Base-by-base conservation (phyloP, 2,113 vertebrate species). In the Zeus faber region DNA sequence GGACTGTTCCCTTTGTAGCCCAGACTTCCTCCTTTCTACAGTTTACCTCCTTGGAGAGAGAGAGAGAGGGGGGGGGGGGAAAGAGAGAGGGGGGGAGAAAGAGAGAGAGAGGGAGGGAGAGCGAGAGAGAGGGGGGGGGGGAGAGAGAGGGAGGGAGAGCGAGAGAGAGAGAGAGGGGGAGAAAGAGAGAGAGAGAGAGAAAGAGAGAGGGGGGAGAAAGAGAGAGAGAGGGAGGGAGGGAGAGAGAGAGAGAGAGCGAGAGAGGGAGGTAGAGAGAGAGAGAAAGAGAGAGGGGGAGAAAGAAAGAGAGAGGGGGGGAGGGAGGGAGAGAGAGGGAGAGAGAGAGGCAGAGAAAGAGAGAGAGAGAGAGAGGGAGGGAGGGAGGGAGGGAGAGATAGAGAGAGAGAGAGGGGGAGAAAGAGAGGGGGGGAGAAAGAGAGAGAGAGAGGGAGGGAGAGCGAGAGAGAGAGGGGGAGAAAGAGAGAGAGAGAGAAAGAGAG, bases 331-430 rank as follows among this genome's bases (percentile, higher is more conserved):
- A n/a, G 23, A 11, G n/a, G 49, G 31, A 17, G 17, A 35, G 31
- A 39, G 44, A 37, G 21, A 31, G 24, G 25, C 0, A 39, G 14
- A 37, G 21, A 49, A 31, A 48, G 21, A 31, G 33, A 41, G 0
- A 47, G 43, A 58, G 55, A 35, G 13, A 17, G 29, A 22, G 50
- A 39, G 13, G 47, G 17, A 25, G 22, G 20, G 35, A 25, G 6
- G 10, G 52, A 47, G 11, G 21, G 59, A 39, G 50, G 25, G 31
- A 35, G n/a, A n/a, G n/a, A n/a, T n/a, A n/a, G n/a, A n/a, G n/a
- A n/a, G n/a, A n/a, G n/a, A n/a, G n/a, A n/a, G 31, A 22, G 47
- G 33, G n/a, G 13, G 14, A 17, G 35, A 40, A 6, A n/a, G 20
- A 35, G 25, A 54, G 4, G n/a, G n/a, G n/a, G n/a, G n/a, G n/a